Percentiles rank a stretch among this genome's conserved stretches.
Evolutionary conservation across 2,113 vertebrate species (phyloP).

Genomic region (Malurus elegans): DNA sequence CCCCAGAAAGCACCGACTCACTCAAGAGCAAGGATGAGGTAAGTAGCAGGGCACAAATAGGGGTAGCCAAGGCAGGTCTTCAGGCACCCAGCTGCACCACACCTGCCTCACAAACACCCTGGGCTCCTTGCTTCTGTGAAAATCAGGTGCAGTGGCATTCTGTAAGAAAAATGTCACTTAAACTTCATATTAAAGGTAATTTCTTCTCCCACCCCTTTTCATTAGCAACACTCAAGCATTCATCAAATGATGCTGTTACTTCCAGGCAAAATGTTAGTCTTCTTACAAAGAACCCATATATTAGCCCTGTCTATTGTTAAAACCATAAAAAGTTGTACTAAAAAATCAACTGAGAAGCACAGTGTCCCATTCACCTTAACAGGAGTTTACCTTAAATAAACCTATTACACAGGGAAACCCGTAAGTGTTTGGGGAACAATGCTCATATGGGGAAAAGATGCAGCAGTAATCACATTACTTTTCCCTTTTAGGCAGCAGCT

Average conservation of each 20-base stretch:
- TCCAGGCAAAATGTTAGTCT: not conserved
- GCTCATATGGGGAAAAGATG: not conserved
- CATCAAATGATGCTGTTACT: conserved; percentile 28
- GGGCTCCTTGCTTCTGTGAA: not conserved
- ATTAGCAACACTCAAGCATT: conserved; percentile 35
- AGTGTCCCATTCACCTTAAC: not conserved
- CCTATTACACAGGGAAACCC: not conserved
- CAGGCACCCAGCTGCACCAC: not conserved
- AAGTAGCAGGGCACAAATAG: accelerated
- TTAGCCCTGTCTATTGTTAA: not conserved
- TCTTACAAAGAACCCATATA: not conserved
- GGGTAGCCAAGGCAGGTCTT: not conserved
- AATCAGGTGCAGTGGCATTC: not conserved
- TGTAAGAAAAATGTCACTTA: conserved; percentile 34
- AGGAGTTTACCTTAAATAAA: conserved; percentile 20
- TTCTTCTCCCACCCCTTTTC: conserved; percentile 46
- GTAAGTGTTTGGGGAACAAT: not conserved
- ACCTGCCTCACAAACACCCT: not conserved
- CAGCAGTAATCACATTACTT: not conserved
- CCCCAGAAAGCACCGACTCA: accelerated
- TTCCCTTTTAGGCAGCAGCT: not conserved
- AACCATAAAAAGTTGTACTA: not conserved
- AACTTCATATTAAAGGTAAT: conserved; percentile 57
- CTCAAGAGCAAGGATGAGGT: not conserved
- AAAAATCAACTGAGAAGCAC: conserved; percentile 8